These are phyloP conservation scores for Morelia viridis DNA, from an alignment of 2,797 vertebrate genomes.

Conservation along the genomic window DNA sequence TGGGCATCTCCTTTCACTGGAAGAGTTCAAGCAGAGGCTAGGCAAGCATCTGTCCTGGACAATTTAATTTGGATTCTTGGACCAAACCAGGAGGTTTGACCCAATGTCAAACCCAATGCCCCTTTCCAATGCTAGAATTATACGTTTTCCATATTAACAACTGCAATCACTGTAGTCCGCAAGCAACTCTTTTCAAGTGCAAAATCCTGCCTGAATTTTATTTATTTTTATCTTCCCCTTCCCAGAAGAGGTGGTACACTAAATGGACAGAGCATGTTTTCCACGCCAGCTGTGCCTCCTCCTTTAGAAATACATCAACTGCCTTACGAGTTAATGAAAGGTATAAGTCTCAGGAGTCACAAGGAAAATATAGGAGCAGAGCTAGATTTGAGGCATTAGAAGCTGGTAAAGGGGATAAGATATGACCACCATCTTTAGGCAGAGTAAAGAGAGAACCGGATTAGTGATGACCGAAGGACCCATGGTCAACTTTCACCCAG, in stretches of 20 bases:
- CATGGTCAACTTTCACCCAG: conserved; percentile 61
- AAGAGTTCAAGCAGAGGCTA: background rate
- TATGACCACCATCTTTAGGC: conserved; percentile 62
- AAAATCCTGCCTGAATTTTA: background rate
- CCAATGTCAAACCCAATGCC: background rate
- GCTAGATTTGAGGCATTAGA: conserved; percentile 22
- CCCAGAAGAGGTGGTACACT: background rate
- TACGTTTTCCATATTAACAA: background rate
- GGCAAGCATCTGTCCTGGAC: background rate
- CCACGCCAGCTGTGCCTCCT: background rate
- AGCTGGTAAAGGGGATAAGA: conserved; percentile 52
- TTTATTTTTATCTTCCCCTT: background rate
- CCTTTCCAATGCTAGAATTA: background rate
- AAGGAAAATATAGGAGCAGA: background rate
- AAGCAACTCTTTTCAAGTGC: background rate
- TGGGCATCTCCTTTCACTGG: background rate
- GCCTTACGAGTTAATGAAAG: background rate
- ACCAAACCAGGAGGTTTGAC: background rate
- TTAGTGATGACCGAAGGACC: conserved; percentile 52
- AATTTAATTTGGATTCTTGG: background rate
- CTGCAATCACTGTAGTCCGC: background rate
- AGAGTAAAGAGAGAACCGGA: conserved; percentile 59
- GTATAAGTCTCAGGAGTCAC: background rate
- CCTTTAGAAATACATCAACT: background rate
- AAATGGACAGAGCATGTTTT: background rate